phyloP scores from a whole-genome alignment of 2,113 vertebrate genomes.

The Phyllostomus hastatus region DNA sequence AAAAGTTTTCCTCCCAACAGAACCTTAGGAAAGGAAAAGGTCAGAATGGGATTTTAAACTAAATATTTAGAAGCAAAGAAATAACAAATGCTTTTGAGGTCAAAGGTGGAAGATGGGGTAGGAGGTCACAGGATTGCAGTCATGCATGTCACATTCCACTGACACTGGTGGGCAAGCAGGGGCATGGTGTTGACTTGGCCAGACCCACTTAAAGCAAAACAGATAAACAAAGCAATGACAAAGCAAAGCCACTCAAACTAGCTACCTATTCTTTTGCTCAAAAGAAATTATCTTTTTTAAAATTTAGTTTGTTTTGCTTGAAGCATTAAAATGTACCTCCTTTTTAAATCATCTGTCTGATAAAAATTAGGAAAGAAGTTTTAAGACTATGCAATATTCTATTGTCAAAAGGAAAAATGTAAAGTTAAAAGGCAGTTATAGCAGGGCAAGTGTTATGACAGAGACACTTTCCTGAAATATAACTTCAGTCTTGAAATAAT shows the following conservation, averaged over 20 bases:
- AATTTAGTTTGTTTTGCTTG: background rate
- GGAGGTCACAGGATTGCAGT: fast-evolving
- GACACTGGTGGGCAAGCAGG: fast-evolving
- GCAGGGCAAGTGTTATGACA: background rate
- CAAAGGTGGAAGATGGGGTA: background rate
- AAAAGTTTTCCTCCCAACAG: background rate
- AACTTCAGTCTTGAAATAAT: slow-evolving; percentile 71
- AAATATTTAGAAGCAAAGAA: background rate
- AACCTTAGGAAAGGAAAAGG: background rate
- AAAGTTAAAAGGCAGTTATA: slow-evolving; percentile 35
- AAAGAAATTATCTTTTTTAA: slow-evolving; percentile 49
- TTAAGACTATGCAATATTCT: slow-evolving; percentile 38
- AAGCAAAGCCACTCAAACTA: background rate
- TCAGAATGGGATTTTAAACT: background rate
- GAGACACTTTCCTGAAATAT: slow-evolving; percentile 58
- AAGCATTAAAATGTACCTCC: background rate
- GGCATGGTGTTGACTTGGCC: background rate
- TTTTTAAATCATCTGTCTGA: slow-evolving; percentile 47
- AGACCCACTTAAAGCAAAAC: background rate
- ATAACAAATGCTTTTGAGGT: background rate
- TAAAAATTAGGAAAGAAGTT: background rate
- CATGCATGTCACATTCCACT: background rate
- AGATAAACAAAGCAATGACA: background rate
- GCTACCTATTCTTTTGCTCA: background rate
- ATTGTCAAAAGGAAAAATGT: slow-evolving; percentile 49